phyloP scores from a whole-genome alignment of 2,797 vertebrate genomes.

The Eidolon dupreanum region DNA sequence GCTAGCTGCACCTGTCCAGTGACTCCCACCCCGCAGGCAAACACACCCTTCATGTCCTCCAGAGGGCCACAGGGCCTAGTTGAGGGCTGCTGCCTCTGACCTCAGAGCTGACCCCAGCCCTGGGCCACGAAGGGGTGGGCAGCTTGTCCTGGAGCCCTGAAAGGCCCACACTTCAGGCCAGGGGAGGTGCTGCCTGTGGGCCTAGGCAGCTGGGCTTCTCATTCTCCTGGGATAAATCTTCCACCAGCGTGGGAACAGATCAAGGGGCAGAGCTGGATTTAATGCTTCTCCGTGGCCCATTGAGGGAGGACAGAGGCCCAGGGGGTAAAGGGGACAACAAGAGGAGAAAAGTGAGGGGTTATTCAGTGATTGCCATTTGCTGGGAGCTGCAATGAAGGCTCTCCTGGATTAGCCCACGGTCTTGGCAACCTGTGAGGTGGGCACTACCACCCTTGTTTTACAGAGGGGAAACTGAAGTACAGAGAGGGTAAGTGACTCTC shows the following conservation, averaged over 20 bases:
- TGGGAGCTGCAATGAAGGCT: not conserved
- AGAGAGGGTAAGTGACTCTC: not conserved
- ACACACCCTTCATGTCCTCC: not conserved
- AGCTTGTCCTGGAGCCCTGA: not conserved
- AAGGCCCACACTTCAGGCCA: not conserved
- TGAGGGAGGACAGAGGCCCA: not conserved
- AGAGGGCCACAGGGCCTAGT: not conserved
- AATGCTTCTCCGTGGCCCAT: not conserved
- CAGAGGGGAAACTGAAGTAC: not conserved
- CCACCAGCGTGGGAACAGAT: not conserved
- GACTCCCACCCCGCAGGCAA: not conserved
- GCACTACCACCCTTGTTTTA: not conserved
- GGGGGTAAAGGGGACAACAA: too few relatives aligned
- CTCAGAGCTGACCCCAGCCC: not conserved
- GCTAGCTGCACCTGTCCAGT: not conserved
- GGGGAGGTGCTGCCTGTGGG: not conserved
- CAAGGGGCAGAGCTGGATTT: not conserved
- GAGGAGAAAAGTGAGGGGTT: not conserved
- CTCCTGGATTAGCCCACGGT: not conserved
- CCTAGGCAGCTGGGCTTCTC: not conserved
- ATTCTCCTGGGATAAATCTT: not conserved
- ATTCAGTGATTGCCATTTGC: not conserved
- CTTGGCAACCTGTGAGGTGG: rapidly evolving
- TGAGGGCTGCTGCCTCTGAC: not conserved
- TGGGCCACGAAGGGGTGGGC: not conserved